These are phyloP conservation scores for Sminthurides bifidus DNA, from an alignment of 1,140 invertebrate species.

Conservation along the genomic window DNA sequence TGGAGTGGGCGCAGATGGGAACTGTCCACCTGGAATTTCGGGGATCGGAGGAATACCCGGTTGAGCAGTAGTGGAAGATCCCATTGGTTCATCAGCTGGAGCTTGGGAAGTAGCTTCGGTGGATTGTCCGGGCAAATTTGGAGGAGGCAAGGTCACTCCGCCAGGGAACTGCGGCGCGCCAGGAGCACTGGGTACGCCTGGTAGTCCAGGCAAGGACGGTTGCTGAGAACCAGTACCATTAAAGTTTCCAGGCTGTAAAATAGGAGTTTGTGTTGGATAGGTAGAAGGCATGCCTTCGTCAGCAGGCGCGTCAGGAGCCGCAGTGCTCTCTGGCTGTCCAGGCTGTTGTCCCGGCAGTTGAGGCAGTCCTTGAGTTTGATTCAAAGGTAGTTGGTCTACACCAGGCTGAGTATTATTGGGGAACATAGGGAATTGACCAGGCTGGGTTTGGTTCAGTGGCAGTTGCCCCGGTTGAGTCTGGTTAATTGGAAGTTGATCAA, in stretches of 20 bases:
- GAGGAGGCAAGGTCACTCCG: background rate
- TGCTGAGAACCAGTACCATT: background rate
- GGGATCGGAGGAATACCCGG: too few relatives aligned
- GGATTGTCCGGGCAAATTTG: background rate
- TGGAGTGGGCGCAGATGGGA: background rate
- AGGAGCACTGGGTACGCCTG: background rate
- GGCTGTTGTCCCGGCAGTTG: background rate
- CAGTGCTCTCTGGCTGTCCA: background rate
- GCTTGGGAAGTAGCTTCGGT: background rate
- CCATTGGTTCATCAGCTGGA: background rate
- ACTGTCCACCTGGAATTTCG: too few relatives aligned
- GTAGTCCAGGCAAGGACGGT: background rate
- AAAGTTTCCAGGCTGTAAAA: background rate
- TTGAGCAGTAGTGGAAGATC: background rate
- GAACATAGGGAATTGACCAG: background rate
- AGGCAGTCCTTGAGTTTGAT: background rate
- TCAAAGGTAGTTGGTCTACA: background rate
- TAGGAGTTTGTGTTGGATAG: conserved; percentile 1
- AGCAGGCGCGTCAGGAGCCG: background rate
- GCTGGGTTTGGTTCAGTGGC: background rate
- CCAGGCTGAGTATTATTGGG: background rate
- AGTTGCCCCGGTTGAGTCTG: background rate
- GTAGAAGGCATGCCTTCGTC: background rate
- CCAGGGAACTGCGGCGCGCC: background rate
- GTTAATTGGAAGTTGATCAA: background rate